These are phyloP conservation scores for Centrocercus urophasianus DNA, from an alignment of 2,113 vertebrate species.

Conservation along the genomic window DNA sequence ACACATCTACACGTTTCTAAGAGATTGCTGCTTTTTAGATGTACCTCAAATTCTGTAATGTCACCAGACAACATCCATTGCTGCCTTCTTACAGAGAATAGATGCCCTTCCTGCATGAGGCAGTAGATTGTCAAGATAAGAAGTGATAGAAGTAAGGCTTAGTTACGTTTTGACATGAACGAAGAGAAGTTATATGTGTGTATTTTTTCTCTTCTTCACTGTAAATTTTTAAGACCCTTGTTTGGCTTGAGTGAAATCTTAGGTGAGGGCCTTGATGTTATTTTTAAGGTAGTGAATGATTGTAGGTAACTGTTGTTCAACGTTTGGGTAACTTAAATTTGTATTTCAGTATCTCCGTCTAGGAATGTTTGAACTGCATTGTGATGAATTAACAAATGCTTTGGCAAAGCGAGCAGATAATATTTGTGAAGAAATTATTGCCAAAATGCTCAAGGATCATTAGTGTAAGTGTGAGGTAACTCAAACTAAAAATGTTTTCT, in stretches of 20 bases:
- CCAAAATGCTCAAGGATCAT: constrained; percentile 81
- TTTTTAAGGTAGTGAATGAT: neutral
- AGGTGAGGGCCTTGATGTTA: neutral
- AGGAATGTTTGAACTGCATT: constrained; percentile 90
- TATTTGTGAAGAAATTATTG: constrained; percentile 80
- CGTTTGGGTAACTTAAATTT: neutral
- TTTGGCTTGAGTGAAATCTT: neutral
- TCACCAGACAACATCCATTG: neutral
- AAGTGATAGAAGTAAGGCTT: neutral
- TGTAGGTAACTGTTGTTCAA: neutral
- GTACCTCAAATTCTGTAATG: neutral
- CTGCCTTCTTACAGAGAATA: neutral
- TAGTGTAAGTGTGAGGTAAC: constrained; percentile 80
- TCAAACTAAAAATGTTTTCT: neutral
- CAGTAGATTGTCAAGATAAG: neutral
- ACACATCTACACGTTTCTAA: neutral
- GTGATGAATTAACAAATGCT: constrained; percentile 81
- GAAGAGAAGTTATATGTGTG: neutral
- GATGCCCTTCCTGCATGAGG: neutral
- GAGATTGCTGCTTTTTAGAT: neutral
- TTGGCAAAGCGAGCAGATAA: constrained; percentile 80
- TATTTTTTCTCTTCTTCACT: neutral
- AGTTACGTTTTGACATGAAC: rapidly evolving
- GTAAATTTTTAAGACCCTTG: neutral
- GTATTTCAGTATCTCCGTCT: constrained; percentile 79